Conservation (phyloP, 2,113 vertebrate genomes). For the Cromileptes altivelis region DNA sequence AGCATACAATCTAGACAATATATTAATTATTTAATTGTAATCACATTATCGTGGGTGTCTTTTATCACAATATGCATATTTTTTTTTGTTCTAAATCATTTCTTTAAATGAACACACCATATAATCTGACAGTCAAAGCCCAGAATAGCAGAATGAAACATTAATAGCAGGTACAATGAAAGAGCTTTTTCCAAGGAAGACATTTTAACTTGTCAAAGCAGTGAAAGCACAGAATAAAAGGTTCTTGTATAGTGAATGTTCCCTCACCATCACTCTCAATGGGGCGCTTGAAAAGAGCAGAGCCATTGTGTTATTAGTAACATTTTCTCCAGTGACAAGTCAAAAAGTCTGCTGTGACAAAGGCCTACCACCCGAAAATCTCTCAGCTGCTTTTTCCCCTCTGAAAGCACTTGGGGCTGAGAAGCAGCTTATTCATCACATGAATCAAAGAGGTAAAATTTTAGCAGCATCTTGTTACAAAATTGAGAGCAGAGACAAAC, state of each 20-base stretch:
- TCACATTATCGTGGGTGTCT: background rate
- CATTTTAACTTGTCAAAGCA: background rate
- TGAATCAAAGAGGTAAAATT: background rate
- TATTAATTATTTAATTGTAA: slow-evolving; percentile 30
- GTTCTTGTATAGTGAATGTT: background rate
- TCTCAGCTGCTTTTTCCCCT: background rate
- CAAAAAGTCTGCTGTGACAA: background rate
- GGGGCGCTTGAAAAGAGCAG: background rate
- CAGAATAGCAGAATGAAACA: background rate
- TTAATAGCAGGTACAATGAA: background rate
- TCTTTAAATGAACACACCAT: background rate
- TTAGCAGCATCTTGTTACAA: slow-evolving; percentile 21
- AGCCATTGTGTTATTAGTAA: background rate
- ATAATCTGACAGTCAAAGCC: background rate
- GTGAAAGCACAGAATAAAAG: background rate
- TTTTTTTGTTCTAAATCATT: background rate
- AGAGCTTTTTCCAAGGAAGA: background rate
- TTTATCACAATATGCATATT: slow-evolving; percentile 5
- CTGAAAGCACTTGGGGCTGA: background rate
- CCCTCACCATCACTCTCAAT: background rate
- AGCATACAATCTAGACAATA: background rate
- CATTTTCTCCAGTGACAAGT: background rate
- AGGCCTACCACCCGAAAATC: background rate
- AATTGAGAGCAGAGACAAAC: background rate
- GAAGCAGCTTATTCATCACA: slow-evolving; percentile 10